Percentiles rank a stretch among this genome's conserved stretches.
Conservation (phyloP, 2,888 invertebrate genomes). For the Charanyca ferruginea region DNA sequence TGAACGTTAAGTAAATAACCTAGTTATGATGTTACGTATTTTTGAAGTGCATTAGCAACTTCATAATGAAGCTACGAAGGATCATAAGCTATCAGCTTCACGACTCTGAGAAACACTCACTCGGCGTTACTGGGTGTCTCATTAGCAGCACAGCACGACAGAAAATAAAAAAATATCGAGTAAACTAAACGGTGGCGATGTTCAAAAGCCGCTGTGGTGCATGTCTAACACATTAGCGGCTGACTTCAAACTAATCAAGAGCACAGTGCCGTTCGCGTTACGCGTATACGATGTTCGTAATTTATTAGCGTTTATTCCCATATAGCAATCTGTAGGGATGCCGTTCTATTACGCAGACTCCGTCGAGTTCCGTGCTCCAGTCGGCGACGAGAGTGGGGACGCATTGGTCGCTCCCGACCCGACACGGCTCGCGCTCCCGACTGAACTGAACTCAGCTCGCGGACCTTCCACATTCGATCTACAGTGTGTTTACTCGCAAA, state of each 20-base stretch:
- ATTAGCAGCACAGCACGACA: slow-evolving; percentile 34
- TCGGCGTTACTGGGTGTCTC: slow-evolving; percentile 54
- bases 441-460: slow-evolving; percentile 73
- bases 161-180: slow-evolving; percentile 54
- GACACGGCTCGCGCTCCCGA: slow-evolving; percentile 65
- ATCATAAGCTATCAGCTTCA: slow-evolving; percentile 67
- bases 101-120: slow-evolving; percentile 64
- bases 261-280: slow-evolving; percentile 84
- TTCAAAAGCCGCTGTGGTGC: slow-evolving; percentile 62
- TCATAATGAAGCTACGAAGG: slow-evolving; percentile 33
- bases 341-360: slow-evolving; percentile 90
- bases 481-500: slow-evolving; percentile 75
- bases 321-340: slow-evolving; percentile 90
- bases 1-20: slow-evolving; percentile 23
- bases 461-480: slow-evolving; percentile 68
- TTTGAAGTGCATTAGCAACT: slow-evolving; percentile 36
- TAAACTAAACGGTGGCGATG: slow-evolving; percentile 48
- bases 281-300: slow-evolving; percentile 89
- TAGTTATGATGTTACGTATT: slow-evolving; percentile 8
- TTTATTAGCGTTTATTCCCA: slow-evolving; percentile 91
- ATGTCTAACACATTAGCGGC: slow-evolving; percentile 85
- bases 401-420: slow-evolving; percentile 79
- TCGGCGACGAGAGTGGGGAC: slow-evolving; percentile 84
- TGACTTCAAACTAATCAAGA: slow-evolving; percentile 90
- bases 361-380: slow-evolving; percentile 88